Evolutionary conservation across 1,140 invertebrate species (phyloP).

Genomic region (Brachionus calyciflorus): DNA sequence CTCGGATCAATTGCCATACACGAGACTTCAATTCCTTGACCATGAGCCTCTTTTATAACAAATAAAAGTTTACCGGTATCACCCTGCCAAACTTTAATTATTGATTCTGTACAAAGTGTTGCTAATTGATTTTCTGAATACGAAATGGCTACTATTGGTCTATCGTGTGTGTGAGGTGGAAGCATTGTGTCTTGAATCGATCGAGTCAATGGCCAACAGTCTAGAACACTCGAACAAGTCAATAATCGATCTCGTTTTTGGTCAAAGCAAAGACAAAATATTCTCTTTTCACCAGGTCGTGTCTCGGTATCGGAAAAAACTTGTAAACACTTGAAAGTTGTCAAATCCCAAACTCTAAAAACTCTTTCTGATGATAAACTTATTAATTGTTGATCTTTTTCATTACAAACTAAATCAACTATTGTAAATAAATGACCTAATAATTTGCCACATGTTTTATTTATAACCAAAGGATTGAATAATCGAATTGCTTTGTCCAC

Average conservation of each 20-base stretch:
- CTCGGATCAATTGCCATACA: conserved; percentile 54
- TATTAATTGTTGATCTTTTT: conserved; percentile 59
- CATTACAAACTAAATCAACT: conserved; percentile 57
- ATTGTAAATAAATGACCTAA: conserved; percentile 60
- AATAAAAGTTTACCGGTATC: conserved; percentile 56
- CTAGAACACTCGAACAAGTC: conserved; percentile 59
- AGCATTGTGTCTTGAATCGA: conserved; percentile 58
- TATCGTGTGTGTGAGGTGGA: conserved; percentile 58
- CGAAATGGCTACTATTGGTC: conserved; percentile 52
- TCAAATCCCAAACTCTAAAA: conserved; percentile 59
- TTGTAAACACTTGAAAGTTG: conserved; percentile 58
- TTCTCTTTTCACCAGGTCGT: conserved; percentile 57
- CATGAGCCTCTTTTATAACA: conserved; percentile 53
- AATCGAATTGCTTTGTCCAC: conserved; percentile 59
- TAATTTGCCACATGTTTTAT: conserved; percentile 57
- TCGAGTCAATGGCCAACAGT: conserved; percentile 57
- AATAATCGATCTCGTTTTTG: conserved; percentile 56
- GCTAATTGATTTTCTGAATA: conserved; percentile 56
- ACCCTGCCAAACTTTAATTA: conserved; percentile 58
- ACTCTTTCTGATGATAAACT: conserved; percentile 59
- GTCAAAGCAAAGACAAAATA: conserved; percentile 58
- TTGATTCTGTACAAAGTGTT: conserved; percentile 57
- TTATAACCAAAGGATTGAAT: conserved; percentile 59
- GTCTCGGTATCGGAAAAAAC: conserved; percentile 55
- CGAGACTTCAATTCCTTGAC: conserved; percentile 53